Conservation (phyloP, 2,888 invertebrate species). For the Micoletzkya japonica region DNA sequence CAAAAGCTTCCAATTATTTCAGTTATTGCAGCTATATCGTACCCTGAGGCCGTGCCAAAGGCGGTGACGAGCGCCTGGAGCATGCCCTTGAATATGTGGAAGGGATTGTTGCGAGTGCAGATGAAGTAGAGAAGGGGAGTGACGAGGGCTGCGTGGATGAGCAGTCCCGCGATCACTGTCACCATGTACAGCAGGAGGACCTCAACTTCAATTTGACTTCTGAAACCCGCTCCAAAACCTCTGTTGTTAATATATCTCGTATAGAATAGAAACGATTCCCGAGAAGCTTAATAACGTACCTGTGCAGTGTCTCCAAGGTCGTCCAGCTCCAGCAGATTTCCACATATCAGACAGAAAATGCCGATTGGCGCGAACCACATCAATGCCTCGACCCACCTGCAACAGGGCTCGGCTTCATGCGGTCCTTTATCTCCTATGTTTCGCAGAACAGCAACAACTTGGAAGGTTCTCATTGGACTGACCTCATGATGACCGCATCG, state of each 20-base stretch:
- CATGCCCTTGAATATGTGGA: slow-evolving; percentile 46
- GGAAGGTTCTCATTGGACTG: too few species aligned
- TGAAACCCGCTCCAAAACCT: too few species aligned
- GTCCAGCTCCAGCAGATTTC: slow-evolving; percentile 61
- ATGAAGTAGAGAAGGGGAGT: slow-evolving; percentile 84
- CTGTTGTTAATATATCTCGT: too few species aligned
- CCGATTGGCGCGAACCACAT: slow-evolving; percentile 63
- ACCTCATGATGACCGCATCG: slow-evolving; percentile 87
- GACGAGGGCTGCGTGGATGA: slow-evolving; percentile 87
- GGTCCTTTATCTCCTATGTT: too few species aligned
- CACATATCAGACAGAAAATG: slow-evolving; percentile 61
- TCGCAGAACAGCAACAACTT: neutral
- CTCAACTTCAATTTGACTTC: too few species aligned
- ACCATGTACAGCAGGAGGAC: slow-evolving; percentile 88
- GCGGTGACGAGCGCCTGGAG: slow-evolving; percentile 78
- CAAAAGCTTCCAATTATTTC: too few species aligned
- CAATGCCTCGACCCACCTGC: slow-evolving; percentile 53
- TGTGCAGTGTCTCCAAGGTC: slow-evolving; percentile 58
- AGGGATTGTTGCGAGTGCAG: slow-evolving; percentile 44
- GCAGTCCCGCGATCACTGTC: slow-evolving; percentile 87
- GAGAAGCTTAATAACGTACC: too few species aligned
- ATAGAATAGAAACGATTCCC: too few species aligned
- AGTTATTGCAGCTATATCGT: too few species aligned
- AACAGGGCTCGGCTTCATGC: too few species aligned
- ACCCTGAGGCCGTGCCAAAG: slow-evolving; percentile 90